Conservation (phyloP, 1,140 invertebrate species). For the Latrodectus geometricus region DNA sequence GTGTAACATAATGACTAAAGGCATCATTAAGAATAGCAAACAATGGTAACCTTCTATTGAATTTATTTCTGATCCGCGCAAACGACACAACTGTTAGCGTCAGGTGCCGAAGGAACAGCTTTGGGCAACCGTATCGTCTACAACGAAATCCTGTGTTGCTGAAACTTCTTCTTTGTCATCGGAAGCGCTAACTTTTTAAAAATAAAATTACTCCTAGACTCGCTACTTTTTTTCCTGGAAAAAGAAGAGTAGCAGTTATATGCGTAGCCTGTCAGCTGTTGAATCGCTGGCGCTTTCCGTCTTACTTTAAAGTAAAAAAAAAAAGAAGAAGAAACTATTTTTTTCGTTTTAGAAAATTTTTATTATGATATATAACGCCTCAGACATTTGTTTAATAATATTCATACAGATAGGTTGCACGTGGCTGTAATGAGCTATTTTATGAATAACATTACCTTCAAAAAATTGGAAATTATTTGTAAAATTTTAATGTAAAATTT, state of each 20-base stretch:
- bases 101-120: conserved; percentile 12
- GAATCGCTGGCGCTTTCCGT: background rate
- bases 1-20: background rate
- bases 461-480: too few species aligned
- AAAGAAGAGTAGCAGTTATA: conserved; percentile 5
- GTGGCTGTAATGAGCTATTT: background rate
- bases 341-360: background rate
- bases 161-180: conserved; percentile 46
- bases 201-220: conserved; percentile 34
- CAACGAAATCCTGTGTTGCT: conserved; percentile 1
- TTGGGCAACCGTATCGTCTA: conserved; percentile 10
- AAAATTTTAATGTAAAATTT: too few species aligned
- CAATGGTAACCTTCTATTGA: background rate
- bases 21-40: background rate
- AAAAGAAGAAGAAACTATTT: background rate
- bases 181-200: conserved; percentile 33
- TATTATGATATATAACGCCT: background rate
- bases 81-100: conserved; percentile 23
- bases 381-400: background rate
- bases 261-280: conserved; percentile 44
- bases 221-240: background rate
- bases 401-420: background rate
- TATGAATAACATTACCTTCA: too few species aligned
- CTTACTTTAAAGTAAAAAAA: background rate
- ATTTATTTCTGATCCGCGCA: too few species aligned